phyloP scores from a whole-genome alignment of 2,113 vertebrate genomes.

The Caranx melampygus region DNA sequence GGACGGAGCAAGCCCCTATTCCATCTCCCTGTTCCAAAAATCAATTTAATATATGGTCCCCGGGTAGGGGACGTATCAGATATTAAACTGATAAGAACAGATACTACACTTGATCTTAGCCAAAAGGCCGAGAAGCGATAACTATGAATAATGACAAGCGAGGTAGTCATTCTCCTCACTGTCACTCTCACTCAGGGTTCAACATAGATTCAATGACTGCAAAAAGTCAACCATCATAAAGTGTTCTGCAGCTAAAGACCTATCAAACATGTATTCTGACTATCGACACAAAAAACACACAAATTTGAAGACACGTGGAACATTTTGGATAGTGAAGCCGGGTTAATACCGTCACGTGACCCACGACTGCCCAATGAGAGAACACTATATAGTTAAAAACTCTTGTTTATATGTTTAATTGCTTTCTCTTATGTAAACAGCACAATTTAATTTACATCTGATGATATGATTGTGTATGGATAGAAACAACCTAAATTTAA shows the following conservation, averaged over 20 bases:
- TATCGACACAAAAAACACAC: neutral
- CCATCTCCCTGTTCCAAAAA: constrained; percentile 71
- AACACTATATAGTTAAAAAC: neutral
- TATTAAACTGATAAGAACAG: constrained; percentile 87
- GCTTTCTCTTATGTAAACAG: neutral
- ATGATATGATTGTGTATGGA: neutral
- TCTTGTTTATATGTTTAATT: neutral
- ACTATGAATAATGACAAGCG: accelerated
- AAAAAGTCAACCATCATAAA: neutral
- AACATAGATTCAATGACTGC: neutral
- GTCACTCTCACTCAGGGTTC: neutral
- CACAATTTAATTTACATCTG: neutral
- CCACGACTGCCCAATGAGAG: neutral
- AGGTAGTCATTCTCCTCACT: neutral
- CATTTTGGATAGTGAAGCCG: neutral
- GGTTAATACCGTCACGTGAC: neutral
- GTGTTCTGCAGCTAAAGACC: too few species aligned
- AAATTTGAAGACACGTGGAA: neutral
- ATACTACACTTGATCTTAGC: constrained; percentile 78
- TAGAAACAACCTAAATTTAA: neutral
- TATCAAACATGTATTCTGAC: neutral
- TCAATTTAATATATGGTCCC: constrained; percentile 74
- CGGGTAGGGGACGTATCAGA: constrained; percentile 80
- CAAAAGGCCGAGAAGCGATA: constrained; percentile 82
- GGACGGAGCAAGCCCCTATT: constrained; percentile 80